Evolutionary conservation across 2,113 vertebrate genomes (phyloP).

Genomic region (Ondatra zibethicus): DNA sequence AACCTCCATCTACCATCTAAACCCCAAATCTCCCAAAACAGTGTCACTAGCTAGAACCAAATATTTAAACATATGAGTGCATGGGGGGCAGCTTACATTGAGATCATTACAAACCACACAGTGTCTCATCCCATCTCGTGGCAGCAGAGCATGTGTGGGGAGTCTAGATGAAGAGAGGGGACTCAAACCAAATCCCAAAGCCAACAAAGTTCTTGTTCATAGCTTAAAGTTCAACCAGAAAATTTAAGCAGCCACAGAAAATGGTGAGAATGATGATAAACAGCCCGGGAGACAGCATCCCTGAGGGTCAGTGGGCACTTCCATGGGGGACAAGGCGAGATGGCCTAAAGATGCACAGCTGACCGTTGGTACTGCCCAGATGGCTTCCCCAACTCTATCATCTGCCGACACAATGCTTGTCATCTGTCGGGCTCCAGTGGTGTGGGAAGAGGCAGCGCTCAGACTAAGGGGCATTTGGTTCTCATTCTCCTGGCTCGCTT

Average conservation of each 20-base stretch:
- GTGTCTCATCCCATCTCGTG: not conserved
- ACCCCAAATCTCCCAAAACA: not conserved
- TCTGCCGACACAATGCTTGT: accelerated
- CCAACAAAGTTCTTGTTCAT: not conserved
- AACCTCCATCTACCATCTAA: not conserved
- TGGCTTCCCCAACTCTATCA: not conserved
- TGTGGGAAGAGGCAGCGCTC: not conserved
- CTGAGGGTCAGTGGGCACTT: no score
- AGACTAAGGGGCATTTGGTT: not conserved
- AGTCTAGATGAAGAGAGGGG: not conserved
- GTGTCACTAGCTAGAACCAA: not conserved
- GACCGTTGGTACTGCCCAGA: not conserved
- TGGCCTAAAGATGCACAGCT: not conserved
- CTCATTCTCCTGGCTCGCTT: conserved; percentile 15
- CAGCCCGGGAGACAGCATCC: not conserved
- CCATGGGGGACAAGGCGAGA: not conserved
- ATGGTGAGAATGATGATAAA: not conserved
- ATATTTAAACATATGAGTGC: not conserved
- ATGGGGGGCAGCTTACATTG: not conserved
- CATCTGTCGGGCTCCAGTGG: no score
- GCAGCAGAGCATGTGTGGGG: not conserved
- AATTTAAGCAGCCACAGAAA: not conserved
- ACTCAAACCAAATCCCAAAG: not conserved
- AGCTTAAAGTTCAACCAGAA: conserved; percentile 3
- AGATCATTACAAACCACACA: not conserved